Evolutionary conservation across 2,113 vertebrate species (phyloP), one percentile per base, ranked within the genome.

Genomic region (Elanoides forficatus): DNA sequence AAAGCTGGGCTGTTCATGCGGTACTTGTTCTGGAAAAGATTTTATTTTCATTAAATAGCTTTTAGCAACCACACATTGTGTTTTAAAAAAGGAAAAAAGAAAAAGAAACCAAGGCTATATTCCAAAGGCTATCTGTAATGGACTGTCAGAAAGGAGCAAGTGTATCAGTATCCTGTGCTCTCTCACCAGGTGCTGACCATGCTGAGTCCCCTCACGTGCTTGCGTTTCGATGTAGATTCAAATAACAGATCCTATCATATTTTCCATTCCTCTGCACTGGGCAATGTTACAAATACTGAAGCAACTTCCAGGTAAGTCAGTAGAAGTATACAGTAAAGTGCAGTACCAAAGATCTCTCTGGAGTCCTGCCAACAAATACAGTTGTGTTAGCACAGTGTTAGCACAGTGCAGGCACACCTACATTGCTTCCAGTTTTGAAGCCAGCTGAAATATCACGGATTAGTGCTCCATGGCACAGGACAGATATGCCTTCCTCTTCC

Each of bases 41-140:
- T 93, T 91, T 50, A 47, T 86, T 95, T 90, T 91, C 55, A 83
- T 91, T 85, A 82, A 82, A 93, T 45, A 87, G 25, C 15, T 94
- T 95, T 94, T 89, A 88, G 26, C 32, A 80, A 53, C 14, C 50
- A 38, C 5, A 10, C 13, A 68, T 30, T 67, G 8, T 52, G 74
- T 47, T 86, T 34, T 13, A 55, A 60, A 55, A 20, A 36, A 58
- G 11, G 6, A 13, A n/a, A 55, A 26, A n/a, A 40, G 18, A 15
- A 7, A 13, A n/a, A 26, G 30, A 1, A 70, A 13, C 43, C 32
- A 55, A 43, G 55, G 23, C 15, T 75, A 0, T 89, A 71, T 83
- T 82, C 53, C 40, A 81, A 63, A 55, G 36, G 7, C 29, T 21
- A 19, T 63, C 27, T 47, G 13, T 82, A 88, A 93, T 13, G 48